phyloP scores from a whole-genome alignment of 2,797 vertebrate species.

The Eulemur mongoz region DNA sequence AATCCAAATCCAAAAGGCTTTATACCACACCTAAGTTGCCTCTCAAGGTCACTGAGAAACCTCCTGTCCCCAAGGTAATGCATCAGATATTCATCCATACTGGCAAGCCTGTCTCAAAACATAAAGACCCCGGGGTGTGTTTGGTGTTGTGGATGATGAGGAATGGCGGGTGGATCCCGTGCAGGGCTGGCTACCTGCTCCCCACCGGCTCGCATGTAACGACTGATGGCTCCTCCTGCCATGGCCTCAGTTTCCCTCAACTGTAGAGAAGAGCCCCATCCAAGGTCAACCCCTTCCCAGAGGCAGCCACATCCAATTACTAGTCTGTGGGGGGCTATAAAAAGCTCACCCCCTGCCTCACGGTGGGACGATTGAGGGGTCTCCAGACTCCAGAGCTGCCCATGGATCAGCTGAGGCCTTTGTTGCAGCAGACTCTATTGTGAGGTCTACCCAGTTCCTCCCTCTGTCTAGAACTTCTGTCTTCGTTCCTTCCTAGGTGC shows the following conservation, averaged over 20 bases:
- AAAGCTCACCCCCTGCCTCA: not conserved
- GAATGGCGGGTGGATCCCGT: too few relatives aligned
- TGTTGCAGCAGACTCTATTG: not conserved
- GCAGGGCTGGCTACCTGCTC: not conserved
- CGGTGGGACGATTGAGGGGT: not conserved
- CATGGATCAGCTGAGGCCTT: not conserved
- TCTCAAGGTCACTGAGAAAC: not conserved
- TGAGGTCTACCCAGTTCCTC: not conserved
- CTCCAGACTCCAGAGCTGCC: not conserved
- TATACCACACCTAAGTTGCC: not conserved
- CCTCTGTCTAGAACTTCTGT: not conserved
- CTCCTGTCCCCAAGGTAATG: not conserved
- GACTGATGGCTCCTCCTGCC: not conserved
- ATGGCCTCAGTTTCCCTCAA: not conserved
- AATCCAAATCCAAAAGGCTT: not conserved
- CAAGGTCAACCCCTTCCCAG: not conserved
- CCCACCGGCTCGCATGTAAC: rapidly evolving
- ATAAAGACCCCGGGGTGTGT: not conserved
- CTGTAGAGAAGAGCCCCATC: not conserved
- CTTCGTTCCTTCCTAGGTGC: not conserved
- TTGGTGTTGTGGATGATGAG: too few relatives aligned
- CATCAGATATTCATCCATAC: not conserved
- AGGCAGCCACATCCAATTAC: not conserved
- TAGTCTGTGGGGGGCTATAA: too few relatives aligned
- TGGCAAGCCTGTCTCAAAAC: not conserved